Conservation (phyloP, 2,797 vertebrate species). For the Cryptoprocta ferox region DNA sequence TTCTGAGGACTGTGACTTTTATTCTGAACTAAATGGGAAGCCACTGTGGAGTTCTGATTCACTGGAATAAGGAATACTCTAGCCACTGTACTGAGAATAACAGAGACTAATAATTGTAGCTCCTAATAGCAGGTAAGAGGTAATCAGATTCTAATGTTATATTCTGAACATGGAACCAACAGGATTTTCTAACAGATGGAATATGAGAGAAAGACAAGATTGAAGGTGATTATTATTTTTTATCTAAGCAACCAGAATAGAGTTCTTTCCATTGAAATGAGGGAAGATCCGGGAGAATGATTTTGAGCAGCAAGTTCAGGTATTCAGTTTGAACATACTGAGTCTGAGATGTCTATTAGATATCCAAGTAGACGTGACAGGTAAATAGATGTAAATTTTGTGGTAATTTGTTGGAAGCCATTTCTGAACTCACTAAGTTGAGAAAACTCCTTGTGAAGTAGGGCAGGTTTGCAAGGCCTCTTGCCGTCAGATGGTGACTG, state of each 20-base stretch:
- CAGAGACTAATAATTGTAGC: background rate
- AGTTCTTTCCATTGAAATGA: background rate
- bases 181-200: slow-evolving; percentile 26
- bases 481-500: too few species aligned
- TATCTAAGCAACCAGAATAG: background rate
- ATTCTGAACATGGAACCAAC: background rate
- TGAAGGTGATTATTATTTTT: background rate
- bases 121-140: background rate
- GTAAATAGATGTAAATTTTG: background rate
- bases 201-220: background rate
- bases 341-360: background rate
- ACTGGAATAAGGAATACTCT: background rate
- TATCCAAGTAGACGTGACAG: background rate
- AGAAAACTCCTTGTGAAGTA: too few species aligned
- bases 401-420: background rate
- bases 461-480: too few species aligned
- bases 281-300: background rate
- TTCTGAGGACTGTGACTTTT: background rate
- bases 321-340: background rate
- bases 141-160: background rate
- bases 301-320: background rate
- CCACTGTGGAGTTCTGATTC: background rate
- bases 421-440: too few species aligned
- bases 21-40: background rate
- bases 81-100: background rate